A percentile compares a stretch with the other conserved stretches of the same genome.
These are phyloP conservation scores for Parazoanthus atlanticus DNA, from an alignment of 92 coral and sea anemone species.

Conservation along the genomic window DNA sequence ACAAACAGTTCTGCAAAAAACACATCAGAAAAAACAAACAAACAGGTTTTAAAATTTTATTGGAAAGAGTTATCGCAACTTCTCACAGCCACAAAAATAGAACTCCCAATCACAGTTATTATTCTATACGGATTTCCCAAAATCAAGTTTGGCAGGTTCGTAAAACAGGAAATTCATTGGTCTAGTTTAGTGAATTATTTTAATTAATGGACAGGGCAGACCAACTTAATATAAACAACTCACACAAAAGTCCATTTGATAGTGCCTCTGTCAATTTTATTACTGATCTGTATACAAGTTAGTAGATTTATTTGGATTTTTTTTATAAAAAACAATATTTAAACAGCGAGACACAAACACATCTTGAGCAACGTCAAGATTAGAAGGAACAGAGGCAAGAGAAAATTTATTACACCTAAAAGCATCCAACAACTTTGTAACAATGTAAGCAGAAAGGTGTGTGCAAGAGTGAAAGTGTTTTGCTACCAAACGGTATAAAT, in stretches of 20 bases:
- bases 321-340: conserved; percentile 42
- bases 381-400: conserved; percentile 9
- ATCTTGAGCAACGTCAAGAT: neutral
- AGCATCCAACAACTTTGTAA: conserved; percentile 30
- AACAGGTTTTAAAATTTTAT: no score
- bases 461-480: neutral
- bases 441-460: conserved; percentile 27
- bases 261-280: neutral
- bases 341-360: neutral
- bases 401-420: conserved; percentile 51
- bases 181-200: no score
- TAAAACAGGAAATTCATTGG: no score
- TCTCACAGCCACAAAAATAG: no score
- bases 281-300: neutral
- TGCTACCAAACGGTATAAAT: conserved; percentile 2
- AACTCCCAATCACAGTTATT: no score
- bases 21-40: no score
- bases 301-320: conserved; percentile 32
- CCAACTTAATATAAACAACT: no score
- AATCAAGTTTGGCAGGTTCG: no score
- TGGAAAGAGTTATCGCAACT: no score
- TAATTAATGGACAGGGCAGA: no score
- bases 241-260: neutral
- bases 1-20: no score
- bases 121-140: no score